Conservation (phyloP, 2,797 vertebrate species). For the Sebastiscus albofasciatus region DNA sequence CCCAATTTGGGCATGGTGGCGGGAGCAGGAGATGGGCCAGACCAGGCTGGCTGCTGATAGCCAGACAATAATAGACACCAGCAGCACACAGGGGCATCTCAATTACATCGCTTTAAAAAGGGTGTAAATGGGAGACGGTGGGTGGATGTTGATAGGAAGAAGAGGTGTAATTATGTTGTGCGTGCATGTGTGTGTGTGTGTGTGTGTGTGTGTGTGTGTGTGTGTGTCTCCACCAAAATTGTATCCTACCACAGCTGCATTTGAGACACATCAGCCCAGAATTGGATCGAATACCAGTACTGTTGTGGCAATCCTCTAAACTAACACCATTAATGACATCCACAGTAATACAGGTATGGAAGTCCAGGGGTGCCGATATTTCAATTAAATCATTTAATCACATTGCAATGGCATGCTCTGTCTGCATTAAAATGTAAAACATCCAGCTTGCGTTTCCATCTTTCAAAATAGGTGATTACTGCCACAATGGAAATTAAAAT, state of each 20-base stretch:
- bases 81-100: constrained; percentile 42
- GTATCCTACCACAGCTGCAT: constrained; percentile 60
- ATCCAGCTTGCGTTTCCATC: background rate
- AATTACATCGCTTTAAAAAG: constrained; percentile 59
- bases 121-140: constrained; percentile 43
- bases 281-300: constrained; percentile 35
- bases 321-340: constrained; percentile 1
- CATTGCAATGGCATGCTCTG: background rate
- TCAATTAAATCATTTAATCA: background rate
- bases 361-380: background rate
- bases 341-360: background rate
- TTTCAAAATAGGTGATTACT: background rate
- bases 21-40: constrained; percentile 66
- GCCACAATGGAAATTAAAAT: background rate
- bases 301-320: constrained; percentile 32
- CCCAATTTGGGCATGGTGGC: constrained; percentile 61
- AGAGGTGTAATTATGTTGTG: constrained; percentile 39
- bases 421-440: background rate
- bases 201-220: constrained; percentile 13
- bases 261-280: constrained; percentile 22
- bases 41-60: constrained; percentile 58
- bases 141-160: constrained; percentile 46
- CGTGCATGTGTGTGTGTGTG: constrained; percentile 12
- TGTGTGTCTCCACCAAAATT: constrained; percentile 23
- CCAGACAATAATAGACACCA: constrained; percentile 60